Percentiles rank a stretch among this genome's conserved stretches.
phyloP scores from a whole-genome alignment of 2,113 vertebrate species.

The Nicator chloris region DNA sequence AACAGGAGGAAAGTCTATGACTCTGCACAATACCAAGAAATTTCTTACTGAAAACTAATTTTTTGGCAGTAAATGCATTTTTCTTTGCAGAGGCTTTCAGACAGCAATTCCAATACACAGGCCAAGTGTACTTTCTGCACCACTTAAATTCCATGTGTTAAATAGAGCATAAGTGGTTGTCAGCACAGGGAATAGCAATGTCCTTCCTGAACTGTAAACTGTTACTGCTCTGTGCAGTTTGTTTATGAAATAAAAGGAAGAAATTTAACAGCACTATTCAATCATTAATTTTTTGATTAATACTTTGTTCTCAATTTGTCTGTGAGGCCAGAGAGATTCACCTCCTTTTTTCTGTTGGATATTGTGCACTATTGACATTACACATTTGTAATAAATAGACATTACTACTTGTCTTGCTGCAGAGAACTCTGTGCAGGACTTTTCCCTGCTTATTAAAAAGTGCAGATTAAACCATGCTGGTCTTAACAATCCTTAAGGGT shows the following conservation, averaged over 20 bases:
- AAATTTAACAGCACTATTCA: constrained; percentile 28
- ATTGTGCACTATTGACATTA: not conserved
- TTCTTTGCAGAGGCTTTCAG: not conserved
- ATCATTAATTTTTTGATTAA: constrained; percentile 16
- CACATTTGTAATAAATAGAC: not conserved
- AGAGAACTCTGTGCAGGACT: not conserved
- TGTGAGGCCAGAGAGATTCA: not conserved
- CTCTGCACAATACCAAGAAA: not conserved
- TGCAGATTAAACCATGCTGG: not conserved
- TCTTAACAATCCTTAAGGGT: not conserved
- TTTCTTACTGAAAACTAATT: not conserved
- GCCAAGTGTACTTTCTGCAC: constrained; percentile 37
- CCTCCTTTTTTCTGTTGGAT: not conserved
- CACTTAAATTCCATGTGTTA: constrained; percentile 42
- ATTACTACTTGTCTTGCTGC: not conserved
- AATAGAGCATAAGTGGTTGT: constrained; percentile 53
- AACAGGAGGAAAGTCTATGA: not conserved
- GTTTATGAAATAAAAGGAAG: constrained; percentile 21
- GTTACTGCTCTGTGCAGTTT: not conserved
- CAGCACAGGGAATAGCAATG: not conserved
- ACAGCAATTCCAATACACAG: not conserved
- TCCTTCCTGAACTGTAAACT: constrained; percentile 36
- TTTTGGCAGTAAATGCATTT: constrained; percentile 19
- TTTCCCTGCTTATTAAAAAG: not conserved
- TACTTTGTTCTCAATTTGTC: not conserved